Evolutionary conservation across 2,797 vertebrate genomes (phyloP), one percentile per base, ranked within the genome.

Genomic region (Peromyscus attwateri): DNA sequence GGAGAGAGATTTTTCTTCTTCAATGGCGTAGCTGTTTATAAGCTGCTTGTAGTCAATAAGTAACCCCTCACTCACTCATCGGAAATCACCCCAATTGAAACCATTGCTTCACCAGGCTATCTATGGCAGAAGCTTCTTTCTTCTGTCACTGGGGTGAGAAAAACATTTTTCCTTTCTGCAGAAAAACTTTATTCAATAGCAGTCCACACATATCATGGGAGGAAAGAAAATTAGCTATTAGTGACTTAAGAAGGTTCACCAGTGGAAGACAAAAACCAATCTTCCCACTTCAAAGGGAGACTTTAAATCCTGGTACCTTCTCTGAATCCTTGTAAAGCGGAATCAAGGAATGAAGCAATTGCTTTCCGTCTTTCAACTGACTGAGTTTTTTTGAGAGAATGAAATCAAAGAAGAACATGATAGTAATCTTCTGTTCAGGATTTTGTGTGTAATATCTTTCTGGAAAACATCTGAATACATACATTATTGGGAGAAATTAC

Each of bases 211-310:
- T 87, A 83, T 6, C 34, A 76, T 71, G 79, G 89, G n/a, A 83
- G 82, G 68, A 94, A 95, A 96, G 91, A 96, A 77, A 97, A 91
- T 91, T 93, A 95, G 89, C 81, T 70, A 46, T 92, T 89, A 87
- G 83, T 92, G 75, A 97, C 92, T 96, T 96, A 80, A 92, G 91
- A 95, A 96, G 97, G 82, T 92, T 97, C 94, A 94, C 83, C 95
- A 96, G 95, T 92, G 89, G 85, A 96, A 95, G 82, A 92, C 37
- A 95, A 95, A 96, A 97, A 64, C 52, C 64, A 92, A 29, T 92
- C 82, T 95, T 96, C 96, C 92, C 31, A 91, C 92, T 97, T 97
- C 96, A 97, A 97, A 97, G 87, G 60, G 8, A 94, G 11, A 4
- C 76, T 95, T 97, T 97, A 77, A 95, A 97, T 97, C 52, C 46